Percentiles rank a stretch among this genome's conserved stretches.
Conservation (phyloP, 2,797 vertebrate species). For the Lepus townsendii region DNA sequence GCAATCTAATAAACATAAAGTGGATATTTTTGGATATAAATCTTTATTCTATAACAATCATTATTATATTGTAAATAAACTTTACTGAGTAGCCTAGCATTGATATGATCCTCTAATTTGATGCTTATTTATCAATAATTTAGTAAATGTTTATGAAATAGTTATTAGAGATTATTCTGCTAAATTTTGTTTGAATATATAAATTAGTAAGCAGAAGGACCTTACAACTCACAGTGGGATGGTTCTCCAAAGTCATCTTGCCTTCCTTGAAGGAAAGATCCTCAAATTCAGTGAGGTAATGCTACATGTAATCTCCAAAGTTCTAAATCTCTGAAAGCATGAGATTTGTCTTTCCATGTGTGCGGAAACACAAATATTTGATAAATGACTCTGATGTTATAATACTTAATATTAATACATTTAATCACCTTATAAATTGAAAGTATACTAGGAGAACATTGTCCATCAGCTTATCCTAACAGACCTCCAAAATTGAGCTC, state of each 20-base stretch:
- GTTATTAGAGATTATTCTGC: not conserved
- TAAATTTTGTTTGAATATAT: not conserved
- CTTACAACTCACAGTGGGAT: not conserved
- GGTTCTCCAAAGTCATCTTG: not conserved
- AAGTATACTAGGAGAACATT: not conserved
- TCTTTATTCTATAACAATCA: slow-evolving; percentile 2
- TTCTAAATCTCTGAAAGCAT: not conserved
- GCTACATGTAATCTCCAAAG: not conserved
- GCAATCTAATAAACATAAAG: not conserved
- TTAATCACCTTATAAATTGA: not conserved
- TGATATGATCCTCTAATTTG: not conserved
- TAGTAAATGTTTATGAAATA: not conserved
- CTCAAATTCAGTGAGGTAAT: not conserved
- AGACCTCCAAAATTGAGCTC: not conserved
- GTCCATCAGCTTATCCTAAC: not conserved
- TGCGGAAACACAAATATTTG: not conserved
- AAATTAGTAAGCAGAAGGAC: not conserved
- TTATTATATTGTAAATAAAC: not conserved
- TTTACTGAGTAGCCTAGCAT: not conserved
- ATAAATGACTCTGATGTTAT: not conserved
- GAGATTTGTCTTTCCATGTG: not conserved
- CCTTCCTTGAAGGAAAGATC: not conserved
- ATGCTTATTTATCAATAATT: not conserved
- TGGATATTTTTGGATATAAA: not conserved
- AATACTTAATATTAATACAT: not conserved